Evolutionary conservation across 1,140 invertebrate species (phyloP), one percentile per base, ranked within the genome.

Genomic region (Pentalonia nigronervosa): DNA sequence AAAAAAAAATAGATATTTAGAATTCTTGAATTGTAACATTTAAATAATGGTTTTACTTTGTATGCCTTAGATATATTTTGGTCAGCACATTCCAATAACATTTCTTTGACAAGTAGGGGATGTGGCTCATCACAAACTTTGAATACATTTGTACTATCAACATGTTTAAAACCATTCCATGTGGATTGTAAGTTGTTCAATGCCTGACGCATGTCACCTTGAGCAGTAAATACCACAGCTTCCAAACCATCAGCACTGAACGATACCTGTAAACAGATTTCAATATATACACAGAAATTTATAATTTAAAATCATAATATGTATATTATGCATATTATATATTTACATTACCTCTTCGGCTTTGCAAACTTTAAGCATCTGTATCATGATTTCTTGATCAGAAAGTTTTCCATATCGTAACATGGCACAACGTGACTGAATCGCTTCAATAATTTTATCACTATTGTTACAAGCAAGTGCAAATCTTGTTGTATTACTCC

Each of bases 71-170:
- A 97, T 94, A 99, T 97, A 94, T 99, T 97, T 76, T 97, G 97
- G 89, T 97, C 95, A 0, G 96, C 96, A 95, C 99, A 99, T 94
- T 97, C 96, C 93, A 98, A 96, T 90, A 99, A 95, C 98, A 99
- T 99, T 94, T 98, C 97, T 95, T 98, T 98, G 21, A 99, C 97
- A 1, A 99, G 95, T 94, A 99, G 96, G 17, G 99, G 99, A 96
- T 99, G 99, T 0, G 99, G 99, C 95, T 99, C 99, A 96, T 99
- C 99, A 95, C 99, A 99, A 30, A 99, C 99, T 96, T 99, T 99
- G 95, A 99, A 99, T n/a, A 99, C 99, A 97, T 99, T 99, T 95
- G 98, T 97, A 94, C 97, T 97, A 94, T 97, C 99, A 6, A 99
- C 97, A 95, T 98, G 97, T 11, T 97, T 97, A 96, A 99, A 99